Evolutionary conservation across 2,797 vertebrate genomes (phyloP).

Genomic region (Artibeus lituratus): DNA sequence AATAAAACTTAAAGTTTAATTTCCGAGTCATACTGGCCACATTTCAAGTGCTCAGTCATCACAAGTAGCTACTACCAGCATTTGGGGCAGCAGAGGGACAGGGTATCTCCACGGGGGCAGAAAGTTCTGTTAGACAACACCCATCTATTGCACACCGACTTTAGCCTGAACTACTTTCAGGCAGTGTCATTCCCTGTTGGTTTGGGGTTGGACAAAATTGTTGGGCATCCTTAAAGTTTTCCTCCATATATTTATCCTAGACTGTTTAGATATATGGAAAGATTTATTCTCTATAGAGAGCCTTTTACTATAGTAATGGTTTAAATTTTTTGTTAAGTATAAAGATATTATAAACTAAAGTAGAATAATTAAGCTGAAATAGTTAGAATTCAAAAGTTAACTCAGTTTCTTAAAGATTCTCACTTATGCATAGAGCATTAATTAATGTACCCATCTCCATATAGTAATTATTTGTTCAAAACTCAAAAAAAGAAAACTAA

Average conservation of each 20-base stretch:
- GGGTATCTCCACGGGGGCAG: not conserved
- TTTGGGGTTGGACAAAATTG: not conserved
- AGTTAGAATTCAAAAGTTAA: not conserved
- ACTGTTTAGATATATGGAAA: not conserved
- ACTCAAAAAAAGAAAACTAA: not conserved
- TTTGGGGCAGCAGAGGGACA: not conserved
- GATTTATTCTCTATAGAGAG: not conserved
- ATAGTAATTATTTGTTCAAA: not conserved
- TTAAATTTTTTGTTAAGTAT: not conserved
- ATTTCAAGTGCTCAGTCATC: not conserved
- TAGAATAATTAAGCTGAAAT: not conserved
- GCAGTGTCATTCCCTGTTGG: not conserved
- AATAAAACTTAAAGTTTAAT: not conserved
- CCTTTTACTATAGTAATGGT: not conserved
- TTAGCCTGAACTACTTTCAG: not conserved
- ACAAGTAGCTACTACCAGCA: not conserved
- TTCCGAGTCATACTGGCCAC: not conserved
- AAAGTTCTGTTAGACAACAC: not conserved
- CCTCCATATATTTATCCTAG: not conserved
- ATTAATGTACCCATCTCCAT: not conserved
- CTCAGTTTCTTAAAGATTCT: not conserved
- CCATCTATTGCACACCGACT: not conserved
- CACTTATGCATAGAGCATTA: not conserved
- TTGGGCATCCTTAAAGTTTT: not conserved
- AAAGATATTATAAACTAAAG: not conserved